Percentiles rank a stretch among this genome's conserved stretches.
Evolutionary conservation across 1,140 invertebrate genomes (phyloP).

Genomic region (Pseudomyrmex dendroicus): DNA sequence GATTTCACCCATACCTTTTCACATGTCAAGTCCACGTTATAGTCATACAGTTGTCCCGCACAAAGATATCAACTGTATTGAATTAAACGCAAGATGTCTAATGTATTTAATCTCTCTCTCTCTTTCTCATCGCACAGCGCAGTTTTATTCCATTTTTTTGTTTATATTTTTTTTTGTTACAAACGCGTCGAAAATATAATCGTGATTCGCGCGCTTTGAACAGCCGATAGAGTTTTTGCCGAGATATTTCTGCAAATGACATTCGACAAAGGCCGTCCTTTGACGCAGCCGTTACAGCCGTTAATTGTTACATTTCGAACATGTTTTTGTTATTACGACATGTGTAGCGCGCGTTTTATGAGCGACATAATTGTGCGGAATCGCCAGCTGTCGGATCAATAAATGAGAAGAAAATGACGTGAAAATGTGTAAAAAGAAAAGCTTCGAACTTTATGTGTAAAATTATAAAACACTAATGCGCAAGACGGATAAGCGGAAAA

Average conservation of each 20-base stretch:
- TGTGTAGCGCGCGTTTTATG: constrained; percentile 32
- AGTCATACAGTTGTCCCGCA: neutral
- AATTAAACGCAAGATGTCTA: constrained; percentile 13
- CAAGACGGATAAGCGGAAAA: neutral
- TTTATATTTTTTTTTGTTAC: too few relatives aligned
- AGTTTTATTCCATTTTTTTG: too few relatives aligned
- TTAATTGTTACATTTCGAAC: constrained; percentile 55
- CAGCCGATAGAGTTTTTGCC: constrained; percentile 48
- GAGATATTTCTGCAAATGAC: constrained; percentile 58
- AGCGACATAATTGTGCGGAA: constrained; percentile 22
- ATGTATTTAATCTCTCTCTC: neutral
- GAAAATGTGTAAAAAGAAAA: neutral
- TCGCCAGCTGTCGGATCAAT: constrained; percentile 15
- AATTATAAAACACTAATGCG: neutral
- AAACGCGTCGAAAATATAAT: constrained; percentile 36
- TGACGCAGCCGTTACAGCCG: constrained; percentile 38
- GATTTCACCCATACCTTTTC: constrained; percentile 36
- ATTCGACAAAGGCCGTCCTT: constrained; percentile 41
- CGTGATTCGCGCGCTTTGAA: constrained; percentile 46
- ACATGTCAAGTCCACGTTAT: neutral
- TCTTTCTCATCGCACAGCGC: neutral
- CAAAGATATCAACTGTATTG: neutral
- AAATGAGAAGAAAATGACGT: neutral
- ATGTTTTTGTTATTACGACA: constrained; percentile 52
- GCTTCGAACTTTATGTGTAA: neutral